These are phyloP conservation scores for Urocyon cinereoargenteus DNA, from an alignment of 2,797 vertebrate species.

Conservation along the genomic window DNA sequence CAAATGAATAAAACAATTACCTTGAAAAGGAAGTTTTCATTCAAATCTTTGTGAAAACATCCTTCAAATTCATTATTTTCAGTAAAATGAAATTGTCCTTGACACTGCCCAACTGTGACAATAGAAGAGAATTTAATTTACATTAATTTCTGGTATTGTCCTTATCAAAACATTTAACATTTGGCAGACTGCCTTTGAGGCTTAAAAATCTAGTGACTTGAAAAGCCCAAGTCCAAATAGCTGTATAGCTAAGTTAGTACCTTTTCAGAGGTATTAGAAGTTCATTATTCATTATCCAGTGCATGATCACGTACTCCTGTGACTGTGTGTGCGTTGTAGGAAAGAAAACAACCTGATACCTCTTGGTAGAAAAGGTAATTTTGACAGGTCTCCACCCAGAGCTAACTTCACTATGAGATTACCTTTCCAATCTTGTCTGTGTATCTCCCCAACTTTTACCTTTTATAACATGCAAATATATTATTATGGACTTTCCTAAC, in stretches of 20 bases:
- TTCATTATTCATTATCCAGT: not conserved
- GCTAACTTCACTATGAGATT: not conserved
- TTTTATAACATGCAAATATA: slow-evolving; percentile 56
- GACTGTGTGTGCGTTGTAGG: no score
- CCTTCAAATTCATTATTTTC: not conserved
- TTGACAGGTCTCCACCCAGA: not conserved
- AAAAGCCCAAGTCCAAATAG: not conserved
- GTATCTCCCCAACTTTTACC: not conserved
- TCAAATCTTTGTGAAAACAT: slow-evolving; percentile 2
- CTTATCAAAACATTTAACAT: not conserved
- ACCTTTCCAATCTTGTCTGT: not conserved
- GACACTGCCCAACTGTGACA: not conserved
- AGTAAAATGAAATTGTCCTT: slow-evolving; percentile 34
- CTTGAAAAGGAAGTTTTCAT: not conserved
- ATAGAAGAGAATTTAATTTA: slow-evolving; percentile 10
- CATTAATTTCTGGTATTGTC: not conserved
- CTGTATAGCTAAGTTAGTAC: not conserved
- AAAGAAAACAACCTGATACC: not conserved
- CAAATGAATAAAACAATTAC: slow-evolving; percentile 24
- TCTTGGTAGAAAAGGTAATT: not conserved
- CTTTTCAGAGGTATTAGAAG: not conserved
- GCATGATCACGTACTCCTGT: not conserved
- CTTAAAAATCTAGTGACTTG: not conserved
- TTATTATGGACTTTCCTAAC: not conserved
- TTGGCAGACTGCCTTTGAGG: not conserved